phyloP scores from a whole-genome alignment of 2,888 invertebrate species.

The Drosophila stalkeri region DNA sequence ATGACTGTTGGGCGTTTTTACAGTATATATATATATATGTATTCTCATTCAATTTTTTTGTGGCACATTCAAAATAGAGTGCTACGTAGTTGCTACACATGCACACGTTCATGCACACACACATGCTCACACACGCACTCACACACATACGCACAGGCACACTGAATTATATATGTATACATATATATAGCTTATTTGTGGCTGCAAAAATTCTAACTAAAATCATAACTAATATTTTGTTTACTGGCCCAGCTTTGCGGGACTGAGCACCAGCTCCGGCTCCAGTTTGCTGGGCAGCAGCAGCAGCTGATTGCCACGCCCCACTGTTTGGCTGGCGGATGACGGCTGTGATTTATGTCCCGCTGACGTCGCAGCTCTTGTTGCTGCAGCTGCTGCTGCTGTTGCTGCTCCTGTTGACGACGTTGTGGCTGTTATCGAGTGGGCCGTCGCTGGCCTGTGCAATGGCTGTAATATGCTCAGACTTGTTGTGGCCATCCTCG shows the following conservation, averaged over 20 bases:
- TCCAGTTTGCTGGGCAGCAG: conserved; percentile 77
- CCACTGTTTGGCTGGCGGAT: conserved; percentile 56
- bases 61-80: conserved; percentile 73
- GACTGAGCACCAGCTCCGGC: conserved; percentile 85
- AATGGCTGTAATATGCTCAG: conserved; percentile 73
- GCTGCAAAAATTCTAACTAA: conserved; percentile 68
- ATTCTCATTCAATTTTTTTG: conserved; percentile 22
- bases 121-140: conserved; percentile 5
- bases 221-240: conserved; percentile 53
- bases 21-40: conserved; percentile 4
- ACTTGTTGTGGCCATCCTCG: conserved; percentile 66
- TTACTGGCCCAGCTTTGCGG: conserved; percentile 84
- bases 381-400: not conserved
- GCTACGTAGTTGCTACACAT: conserved; percentile 22
- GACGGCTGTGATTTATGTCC: conserved; percentile 68
- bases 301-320: conserved; percentile 63
- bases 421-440: conserved; percentile 41
- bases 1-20: conserved; percentile 41
- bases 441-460: conserved; percentile 51
- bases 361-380: conserved; percentile 4
- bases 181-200: conserved; percentile 36
- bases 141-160: conserved; percentile 4
- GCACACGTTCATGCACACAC: conserved; percentile 5
- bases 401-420: conserved; percentile 24
- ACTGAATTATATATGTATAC: conserved; percentile 31